These are phyloP conservation scores for Riparia riparia DNA, from an alignment of 2,113 vertebrate genomes.

Conservation along the genomic window DNA sequence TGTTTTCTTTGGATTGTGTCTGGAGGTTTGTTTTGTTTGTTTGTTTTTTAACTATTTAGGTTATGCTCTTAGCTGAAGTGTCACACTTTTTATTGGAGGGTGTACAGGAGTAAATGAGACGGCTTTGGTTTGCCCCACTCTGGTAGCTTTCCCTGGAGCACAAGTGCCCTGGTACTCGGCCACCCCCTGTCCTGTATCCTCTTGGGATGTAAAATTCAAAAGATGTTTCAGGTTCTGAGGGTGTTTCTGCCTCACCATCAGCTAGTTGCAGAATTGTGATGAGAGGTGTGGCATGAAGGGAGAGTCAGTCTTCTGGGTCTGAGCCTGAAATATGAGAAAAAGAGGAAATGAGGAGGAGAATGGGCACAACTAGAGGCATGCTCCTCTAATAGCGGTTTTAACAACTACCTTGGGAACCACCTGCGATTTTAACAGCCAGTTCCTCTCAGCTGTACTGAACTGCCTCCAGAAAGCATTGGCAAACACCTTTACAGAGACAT, in stretches of 20 bases:
- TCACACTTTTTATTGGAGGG: neutral
- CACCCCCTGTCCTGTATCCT: neutral
- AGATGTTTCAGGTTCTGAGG: neutral
- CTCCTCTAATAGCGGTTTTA: neutral
- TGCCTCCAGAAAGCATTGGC: neutral
- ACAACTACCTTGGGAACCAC: neutral
- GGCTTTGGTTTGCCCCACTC: conserved; percentile 62
- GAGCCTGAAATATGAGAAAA: neutral
- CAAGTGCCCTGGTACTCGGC: neutral
- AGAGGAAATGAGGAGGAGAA: neutral
- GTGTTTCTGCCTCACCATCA: neutral
- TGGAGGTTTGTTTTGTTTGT: neutral
- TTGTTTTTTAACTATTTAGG: conserved; percentile 8
- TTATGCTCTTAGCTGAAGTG: conserved; percentile 28
- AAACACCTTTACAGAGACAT: neutral
- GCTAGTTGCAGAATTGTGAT: neutral
- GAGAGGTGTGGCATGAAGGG: neutral
- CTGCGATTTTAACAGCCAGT: neutral
- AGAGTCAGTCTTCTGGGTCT: neutral
- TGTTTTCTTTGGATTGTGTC: neutral
- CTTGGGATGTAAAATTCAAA: neutral
- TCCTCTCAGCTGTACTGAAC: neutral
- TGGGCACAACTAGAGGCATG: neutral
- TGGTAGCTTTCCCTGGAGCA: conserved; percentile 60
- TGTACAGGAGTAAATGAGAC: neutral